These are phyloP conservation scores for Anagyrus pseudococci DNA, from an alignment of 2,888 invertebrate genomes.

Conservation along the genomic window DNA sequence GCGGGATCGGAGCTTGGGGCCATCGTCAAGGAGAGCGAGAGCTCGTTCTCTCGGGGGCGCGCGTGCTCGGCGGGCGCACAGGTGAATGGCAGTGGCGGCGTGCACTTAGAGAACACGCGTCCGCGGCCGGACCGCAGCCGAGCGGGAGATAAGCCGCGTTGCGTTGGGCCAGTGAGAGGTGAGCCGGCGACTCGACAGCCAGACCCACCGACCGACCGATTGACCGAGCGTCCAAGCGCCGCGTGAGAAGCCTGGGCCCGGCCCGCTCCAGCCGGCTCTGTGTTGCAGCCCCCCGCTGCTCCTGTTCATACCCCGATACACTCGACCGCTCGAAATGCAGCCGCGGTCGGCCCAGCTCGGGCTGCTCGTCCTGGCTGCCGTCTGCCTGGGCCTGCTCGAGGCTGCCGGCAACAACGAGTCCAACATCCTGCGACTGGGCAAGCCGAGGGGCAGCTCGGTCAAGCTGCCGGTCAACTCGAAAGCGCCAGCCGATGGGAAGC, in stretches of 20 bases:
- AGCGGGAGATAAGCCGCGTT: constrained; percentile 18
- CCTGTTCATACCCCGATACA: too few species aligned
- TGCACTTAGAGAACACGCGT: too few species aligned
- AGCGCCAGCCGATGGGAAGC: neutral
- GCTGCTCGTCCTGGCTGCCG: constrained; percentile 5
- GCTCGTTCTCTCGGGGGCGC: neutral
- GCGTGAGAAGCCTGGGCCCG: too few species aligned
- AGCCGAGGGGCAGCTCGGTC: constrained; percentile 9
- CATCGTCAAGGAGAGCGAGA: neutral
- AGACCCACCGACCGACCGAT: neutral
- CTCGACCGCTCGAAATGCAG: neutral
- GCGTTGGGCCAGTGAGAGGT: constrained; percentile 27
- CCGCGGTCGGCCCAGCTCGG: neutral
- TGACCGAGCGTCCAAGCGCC: neutral
- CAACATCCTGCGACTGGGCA: constrained; percentile 41
- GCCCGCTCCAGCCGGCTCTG: neutral
- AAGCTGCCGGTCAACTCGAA: too few species aligned
- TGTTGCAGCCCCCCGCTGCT: neutral
- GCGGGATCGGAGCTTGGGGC: neutral
- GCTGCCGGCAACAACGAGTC: constrained; percentile 37
- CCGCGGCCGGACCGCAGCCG: too few species aligned
- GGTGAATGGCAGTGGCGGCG: neutral
- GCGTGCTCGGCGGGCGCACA: neutral
- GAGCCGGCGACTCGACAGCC: constrained; percentile 26
- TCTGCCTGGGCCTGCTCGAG: neutral